A percentile compares a stretch with the other conserved stretches of the same genome.
These are phyloP conservation scores for Halcyon chelicuti DNA, from an alignment of 2,797 vertebrate genomes.

Conservation along the genomic window DNA sequence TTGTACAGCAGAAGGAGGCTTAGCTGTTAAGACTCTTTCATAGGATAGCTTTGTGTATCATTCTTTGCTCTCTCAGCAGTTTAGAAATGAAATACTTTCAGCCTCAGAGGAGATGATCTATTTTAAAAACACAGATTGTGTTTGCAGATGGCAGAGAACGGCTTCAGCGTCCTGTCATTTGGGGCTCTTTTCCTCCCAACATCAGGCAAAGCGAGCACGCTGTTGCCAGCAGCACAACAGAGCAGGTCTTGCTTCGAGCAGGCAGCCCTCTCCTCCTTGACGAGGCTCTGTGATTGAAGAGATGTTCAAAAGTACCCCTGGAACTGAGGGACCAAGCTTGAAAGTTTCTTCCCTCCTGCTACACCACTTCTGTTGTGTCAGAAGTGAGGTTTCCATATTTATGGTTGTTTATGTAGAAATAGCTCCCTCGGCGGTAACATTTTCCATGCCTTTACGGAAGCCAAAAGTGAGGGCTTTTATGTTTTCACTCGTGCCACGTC, in stretches of 20 bases:
- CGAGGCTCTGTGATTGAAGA: not conserved
- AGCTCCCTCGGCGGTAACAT: not conserved
- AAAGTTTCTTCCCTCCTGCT: not conserved
- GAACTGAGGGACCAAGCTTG: not conserved
- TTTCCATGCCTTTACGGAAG: not conserved
- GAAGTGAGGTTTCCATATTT: not conserved
- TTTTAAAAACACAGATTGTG: slow-evolving; percentile 34
- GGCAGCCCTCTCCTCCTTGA: not conserved
- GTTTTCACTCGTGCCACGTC: not conserved
- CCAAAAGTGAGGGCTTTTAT: not conserved
- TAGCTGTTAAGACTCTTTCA: slow-evolving; percentile 52
- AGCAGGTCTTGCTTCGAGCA: not conserved
- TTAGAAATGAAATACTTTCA: slow-evolving; percentile 37
- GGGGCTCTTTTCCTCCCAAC: not conserved
- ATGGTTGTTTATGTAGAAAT: not conserved
- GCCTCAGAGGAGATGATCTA: not conserved
- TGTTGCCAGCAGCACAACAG: not conserved
- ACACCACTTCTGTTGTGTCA: not conserved
- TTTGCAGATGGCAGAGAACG: not conserved
- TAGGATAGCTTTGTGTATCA: not conserved
- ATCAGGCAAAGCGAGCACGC: rapidly evolving
- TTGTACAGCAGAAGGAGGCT: slow-evolving; percentile 21
- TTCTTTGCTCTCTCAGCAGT: slow-evolving; percentile 51
- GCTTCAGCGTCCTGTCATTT: not conserved
- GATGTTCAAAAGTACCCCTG: not conserved